Evolutionary conservation across 2,888 invertebrate genomes (phyloP).

Genomic region (Selenia dentaria): DNA sequence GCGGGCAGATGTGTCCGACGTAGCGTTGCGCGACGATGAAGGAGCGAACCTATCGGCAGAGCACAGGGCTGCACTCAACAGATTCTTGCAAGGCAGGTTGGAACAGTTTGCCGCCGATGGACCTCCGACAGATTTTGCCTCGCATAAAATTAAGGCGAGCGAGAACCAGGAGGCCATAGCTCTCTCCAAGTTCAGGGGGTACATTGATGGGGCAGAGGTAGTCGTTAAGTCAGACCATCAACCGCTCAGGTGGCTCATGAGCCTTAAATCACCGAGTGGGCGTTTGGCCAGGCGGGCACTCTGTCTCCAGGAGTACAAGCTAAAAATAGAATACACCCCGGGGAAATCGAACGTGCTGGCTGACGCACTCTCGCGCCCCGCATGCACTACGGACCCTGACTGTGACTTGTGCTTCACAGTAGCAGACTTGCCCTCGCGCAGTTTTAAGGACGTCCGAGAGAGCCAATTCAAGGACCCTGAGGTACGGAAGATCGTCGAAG

Average conservation of each 20-base stretch:
- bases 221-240: neutral
- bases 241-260: neutral
- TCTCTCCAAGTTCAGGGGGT: conserved; percentile 33
- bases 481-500: neutral
- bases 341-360: neutral
- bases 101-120: conserved; percentile 5
- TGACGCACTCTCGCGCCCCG: neutral
- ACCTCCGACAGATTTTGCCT: conserved; percentile 25
- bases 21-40: neutral
- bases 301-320: neutral
- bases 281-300: neutral
- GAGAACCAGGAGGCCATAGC: conserved; percentile 44
- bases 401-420: neutral
- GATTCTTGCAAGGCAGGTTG: neutral
- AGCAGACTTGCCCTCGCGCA: neutral
- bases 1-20: too few relatives aligned
- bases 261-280: neutral
- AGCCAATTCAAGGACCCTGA: neutral
- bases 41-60: neutral
- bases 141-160: conserved; percentile 41
- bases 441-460: neutral
- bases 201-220: conserved; percentile 43
- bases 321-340: neutral
- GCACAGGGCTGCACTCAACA: neutral
- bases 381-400: neutral